Evolutionary conservation across 2,113 vertebrate species (phyloP).

Genomic region (Bolborhynchus lineola): DNA sequence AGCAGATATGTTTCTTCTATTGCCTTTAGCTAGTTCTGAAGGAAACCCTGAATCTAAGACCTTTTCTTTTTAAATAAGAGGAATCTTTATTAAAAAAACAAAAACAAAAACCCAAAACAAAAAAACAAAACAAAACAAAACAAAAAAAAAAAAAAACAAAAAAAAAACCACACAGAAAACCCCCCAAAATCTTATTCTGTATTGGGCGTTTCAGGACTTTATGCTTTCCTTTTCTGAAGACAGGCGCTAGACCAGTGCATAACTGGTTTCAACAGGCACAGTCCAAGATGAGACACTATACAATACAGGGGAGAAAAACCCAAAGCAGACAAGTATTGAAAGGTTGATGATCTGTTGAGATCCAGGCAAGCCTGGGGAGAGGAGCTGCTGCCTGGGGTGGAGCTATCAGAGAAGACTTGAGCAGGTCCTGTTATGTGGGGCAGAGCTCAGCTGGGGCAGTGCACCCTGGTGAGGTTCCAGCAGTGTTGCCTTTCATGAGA

Average conservation of each 20-base stretch:
- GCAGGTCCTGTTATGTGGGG: neutral
- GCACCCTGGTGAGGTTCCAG: neutral
- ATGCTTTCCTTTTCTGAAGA: neutral
- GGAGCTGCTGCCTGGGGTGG: neutral
- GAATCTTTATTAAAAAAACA: neutral
- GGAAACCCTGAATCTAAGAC: neutral
- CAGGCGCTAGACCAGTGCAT: neutral
- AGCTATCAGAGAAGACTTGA: fast-evolving
- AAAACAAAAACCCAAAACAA: fast-evolving
- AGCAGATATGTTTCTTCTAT: neutral
- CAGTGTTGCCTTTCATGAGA: neutral
- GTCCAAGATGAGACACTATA: neutral
- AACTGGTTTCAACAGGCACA: neutral
- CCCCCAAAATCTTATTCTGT: neutral
- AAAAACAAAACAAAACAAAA: too few species aligned
- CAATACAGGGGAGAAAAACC: neutral
- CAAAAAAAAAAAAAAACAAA: too few species aligned
- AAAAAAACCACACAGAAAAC: too few species aligned
- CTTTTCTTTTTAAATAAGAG: neutral
- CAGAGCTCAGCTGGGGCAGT: neutral
- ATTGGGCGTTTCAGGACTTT: neutral
- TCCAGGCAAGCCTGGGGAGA: neutral
- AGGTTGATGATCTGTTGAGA: fast-evolving
- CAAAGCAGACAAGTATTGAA: neutral
- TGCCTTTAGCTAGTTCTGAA: neutral